Percentiles rank a stretch among this genome's conserved stretches.
phyloP scores from a whole-genome alignment of 2,888 invertebrate genomes.

The Pammene fasciana region DNA sequence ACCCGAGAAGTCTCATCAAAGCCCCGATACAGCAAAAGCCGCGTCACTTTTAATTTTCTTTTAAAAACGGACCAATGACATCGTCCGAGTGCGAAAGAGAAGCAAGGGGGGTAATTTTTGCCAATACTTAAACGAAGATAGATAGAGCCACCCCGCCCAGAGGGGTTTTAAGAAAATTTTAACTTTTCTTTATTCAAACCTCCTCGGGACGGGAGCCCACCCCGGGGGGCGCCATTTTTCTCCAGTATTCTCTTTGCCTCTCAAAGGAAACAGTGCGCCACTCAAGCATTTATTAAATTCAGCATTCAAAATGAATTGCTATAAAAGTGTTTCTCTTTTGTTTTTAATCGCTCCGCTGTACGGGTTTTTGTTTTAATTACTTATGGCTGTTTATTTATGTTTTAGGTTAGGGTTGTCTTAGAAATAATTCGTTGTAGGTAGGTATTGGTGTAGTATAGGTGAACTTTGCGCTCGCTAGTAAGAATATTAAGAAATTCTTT shows the following conservation, averaged over 20 bases:
- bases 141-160: conserved; percentile 65
- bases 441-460: too few relatives aligned
- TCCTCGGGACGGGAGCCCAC: conserved; percentile 51
- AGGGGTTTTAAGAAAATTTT: conserved; percentile 80
- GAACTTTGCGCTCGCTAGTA: background rate
- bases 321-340: conserved; percentile 66
- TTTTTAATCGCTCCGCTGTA: conserved; percentile 41
- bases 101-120: conserved; percentile 73
- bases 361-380: conserved; percentile 31
- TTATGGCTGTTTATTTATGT: conserved; percentile 26
- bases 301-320: conserved; percentile 72
- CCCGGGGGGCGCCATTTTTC: conserved; percentile 68
- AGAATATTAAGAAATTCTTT: background rate
- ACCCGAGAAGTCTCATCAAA: conserved; percentile 9
- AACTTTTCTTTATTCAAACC: conserved; percentile 81
- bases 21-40: conserved; percentile 27
- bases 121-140: conserved; percentile 82
- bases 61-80: conserved; percentile 74
- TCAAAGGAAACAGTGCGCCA: conserved; percentile 74
- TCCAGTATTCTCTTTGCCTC: conserved; percentile 79
- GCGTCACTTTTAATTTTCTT: conserved; percentile 53
- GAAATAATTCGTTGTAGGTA: background rate
- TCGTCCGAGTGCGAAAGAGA: conserved; percentile 61
- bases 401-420: conserved; percentile 5
- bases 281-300: conserved; percentile 81